Evolutionary conservation across 2,113 vertebrate genomes (phyloP), one percentile per base, ranked within the genome.

Genomic region (Pollachius pollachius): DNA sequence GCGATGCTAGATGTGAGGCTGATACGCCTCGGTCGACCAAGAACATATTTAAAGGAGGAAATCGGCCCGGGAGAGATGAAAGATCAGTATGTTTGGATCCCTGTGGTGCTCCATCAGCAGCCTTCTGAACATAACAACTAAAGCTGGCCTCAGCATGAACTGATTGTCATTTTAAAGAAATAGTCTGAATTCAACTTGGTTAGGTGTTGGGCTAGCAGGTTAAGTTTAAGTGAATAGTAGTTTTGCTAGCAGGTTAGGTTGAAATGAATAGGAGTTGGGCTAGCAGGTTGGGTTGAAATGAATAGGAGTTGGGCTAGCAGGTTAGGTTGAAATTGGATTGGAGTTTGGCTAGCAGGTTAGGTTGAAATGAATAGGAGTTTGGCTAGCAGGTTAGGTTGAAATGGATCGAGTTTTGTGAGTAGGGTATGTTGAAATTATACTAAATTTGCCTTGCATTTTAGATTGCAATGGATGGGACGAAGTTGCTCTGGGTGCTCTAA

Each of bases 61-160:
- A 57, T 7, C 15, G 15, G 54, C n/a, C 54, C 52, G 52, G 5
- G 54, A 57, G 9, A n/a, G 54, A 16, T 16, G 54, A 57, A 57
- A 57, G 54, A 57, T n/a, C 17, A 16, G 54, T n/a, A 17, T 57
- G 54, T 57, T n/a, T 16, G 54, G 54, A 57, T 57, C n/a, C 54
- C 41, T 11, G 8, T 13, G 41, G 8, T 48, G 61, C 61, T 34
- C 5, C 15, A 9, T 8, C 16, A 17, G 62, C 27, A 64, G 25
- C 15, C 34, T 41, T 25, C 25, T 64, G 62, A 64, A 64, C 62
- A 64, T 64, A 25, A 64, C 62, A 37, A 17, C 62, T 62, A 16
- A 6, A 60, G 6, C 41, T 48, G 7, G 61, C 61, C 61, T 62
- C 23, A 62, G 61, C 61, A 62, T 15, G 13, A 21, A 23, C 59